Conservation (phyloP, 1,140 invertebrate genomes). For the Dendroctonus ponderosae region DNA sequence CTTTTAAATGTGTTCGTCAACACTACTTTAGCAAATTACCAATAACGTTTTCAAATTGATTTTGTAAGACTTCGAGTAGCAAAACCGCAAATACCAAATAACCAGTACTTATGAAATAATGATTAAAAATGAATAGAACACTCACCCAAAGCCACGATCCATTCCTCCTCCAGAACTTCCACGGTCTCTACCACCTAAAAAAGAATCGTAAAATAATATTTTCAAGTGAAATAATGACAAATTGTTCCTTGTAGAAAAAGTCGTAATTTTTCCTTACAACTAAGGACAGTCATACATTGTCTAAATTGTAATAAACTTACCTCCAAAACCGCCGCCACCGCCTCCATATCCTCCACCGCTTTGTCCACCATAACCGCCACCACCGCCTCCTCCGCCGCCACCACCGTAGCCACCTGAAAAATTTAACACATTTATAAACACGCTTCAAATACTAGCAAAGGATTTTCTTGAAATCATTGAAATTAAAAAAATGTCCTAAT, state of each 20-base stretch:
- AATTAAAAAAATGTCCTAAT: conserved; percentile 31
- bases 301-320: conserved; percentile 16
- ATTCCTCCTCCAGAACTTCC: conserved; percentile 34
- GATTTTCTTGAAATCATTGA: neutral
- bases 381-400: conserved; percentile 31
- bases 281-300: neutral
- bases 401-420: conserved; percentile 18
- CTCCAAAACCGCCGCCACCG: conserved; percentile 39
- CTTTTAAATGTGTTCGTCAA: no score
- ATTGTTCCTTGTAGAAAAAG: conserved; percentile 3
- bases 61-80: no score
- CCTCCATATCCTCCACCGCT: conserved; percentile 36
- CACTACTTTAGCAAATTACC: no score
- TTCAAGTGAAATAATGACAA: conserved; percentile 3
- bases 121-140: conserved; percentile 17
- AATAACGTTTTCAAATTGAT: no score
- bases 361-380: conserved; percentile 35
- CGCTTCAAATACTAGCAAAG: neutral
- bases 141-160: conserved; percentile 42
- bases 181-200: conserved; percentile 36
- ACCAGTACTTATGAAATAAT: no score
- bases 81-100: no score
- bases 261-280: neutral
- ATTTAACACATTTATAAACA: conserved; percentile 22
- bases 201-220: neutral